Conservation (phyloP, 2,888 invertebrate genomes). For the Sinodicranocentrus sp. region DNA sequence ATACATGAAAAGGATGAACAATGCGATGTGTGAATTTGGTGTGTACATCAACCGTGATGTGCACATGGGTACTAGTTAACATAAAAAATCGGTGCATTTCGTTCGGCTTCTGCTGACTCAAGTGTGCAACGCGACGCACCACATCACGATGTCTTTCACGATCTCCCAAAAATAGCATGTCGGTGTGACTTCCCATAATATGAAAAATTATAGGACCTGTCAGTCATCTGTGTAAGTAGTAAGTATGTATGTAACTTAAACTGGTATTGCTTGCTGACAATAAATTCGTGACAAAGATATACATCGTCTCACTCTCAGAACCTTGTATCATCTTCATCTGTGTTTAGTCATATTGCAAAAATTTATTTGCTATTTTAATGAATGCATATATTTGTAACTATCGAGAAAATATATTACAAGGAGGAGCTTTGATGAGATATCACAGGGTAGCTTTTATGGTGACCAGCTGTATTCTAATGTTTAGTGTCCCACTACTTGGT, state of each 20-base stretch:
- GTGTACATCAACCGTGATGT: neutral
- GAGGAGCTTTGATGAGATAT: too few species aligned
- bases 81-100: neutral
- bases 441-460: too few species aligned
- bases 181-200: conserved; percentile 6
- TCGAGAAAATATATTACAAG: too few species aligned
- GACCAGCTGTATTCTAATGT: too few species aligned
- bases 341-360: too few species aligned
- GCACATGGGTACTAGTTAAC: neutral
- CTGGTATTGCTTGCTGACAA: neutral
- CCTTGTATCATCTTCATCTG: neutral
- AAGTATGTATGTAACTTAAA: neutral
- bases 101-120: neutral
- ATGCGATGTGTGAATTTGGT: neutral
- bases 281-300: conserved; percentile 12
- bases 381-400: too few species aligned
- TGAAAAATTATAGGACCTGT: conserved; percentile 31
- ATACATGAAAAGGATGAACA: neutral
- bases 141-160: neutral
- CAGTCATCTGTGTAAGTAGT: conserved; percentile 6
- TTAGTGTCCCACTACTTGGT: too few species aligned
- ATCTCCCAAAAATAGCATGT: conserved; percentile 10
- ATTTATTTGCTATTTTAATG: too few species aligned
- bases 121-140: neutral
- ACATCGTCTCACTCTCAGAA: neutral